A percentile compares a stretch with the other conserved stretches of the same genome.
Conservation (phyloP, 1,140 invertebrate genomes). For the Charaxes varanes region DNA sequence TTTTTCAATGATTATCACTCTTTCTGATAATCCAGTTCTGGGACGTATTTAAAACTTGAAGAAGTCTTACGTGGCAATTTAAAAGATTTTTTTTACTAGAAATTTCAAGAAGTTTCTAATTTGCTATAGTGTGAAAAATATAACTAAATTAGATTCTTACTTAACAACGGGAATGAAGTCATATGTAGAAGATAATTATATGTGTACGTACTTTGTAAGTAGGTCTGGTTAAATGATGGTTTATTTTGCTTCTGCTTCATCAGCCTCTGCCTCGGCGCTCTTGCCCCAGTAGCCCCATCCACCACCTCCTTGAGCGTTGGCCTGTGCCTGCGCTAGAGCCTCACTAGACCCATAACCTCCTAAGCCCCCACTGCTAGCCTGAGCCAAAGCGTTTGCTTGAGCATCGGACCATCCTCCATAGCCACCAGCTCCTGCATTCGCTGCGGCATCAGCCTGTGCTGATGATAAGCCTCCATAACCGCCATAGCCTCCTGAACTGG, state of each 20-base stretch:
- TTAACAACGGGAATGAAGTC: too few species aligned
- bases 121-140: too few species aligned
- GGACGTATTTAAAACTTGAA: too few species aligned
- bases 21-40: too few species aligned
- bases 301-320: constrained; percentile 7
- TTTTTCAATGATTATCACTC: too few species aligned
- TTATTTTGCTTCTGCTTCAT: constrained; percentile 5
- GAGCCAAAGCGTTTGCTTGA: constrained; percentile 12
- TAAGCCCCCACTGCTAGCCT: constrained; percentile 6
- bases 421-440: constrained; percentile 8
- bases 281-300: constrained; percentile 7
- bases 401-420: constrained; percentile 11
- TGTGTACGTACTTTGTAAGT: not conserved
- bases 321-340: constrained; percentile 15
- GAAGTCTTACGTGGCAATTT: too few species aligned
- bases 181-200: too few species aligned
- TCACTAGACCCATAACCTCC: constrained; percentile 10
- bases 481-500: constrained; percentile 4
- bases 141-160: too few species aligned
- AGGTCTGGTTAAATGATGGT: too few species aligned
- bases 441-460: constrained; percentile 14
- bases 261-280: constrained; percentile 3
- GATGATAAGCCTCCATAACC: constrained; percentile 12
- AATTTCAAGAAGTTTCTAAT: too few species aligned
- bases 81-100: too few species aligned